Evolutionary conservation across 1,140 invertebrate species (phyloP).

Genomic region (Lucilia cuprina): DNA sequence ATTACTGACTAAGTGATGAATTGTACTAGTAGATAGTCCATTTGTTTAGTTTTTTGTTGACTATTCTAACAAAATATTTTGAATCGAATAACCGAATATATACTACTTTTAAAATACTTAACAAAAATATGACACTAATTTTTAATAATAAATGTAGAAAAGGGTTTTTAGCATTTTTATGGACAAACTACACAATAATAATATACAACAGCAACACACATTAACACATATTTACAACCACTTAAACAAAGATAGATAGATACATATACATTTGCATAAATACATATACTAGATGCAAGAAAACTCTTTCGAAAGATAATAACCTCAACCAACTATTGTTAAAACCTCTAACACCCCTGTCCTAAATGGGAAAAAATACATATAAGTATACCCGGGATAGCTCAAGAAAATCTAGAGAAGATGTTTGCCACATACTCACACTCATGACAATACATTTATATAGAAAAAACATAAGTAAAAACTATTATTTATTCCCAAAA

Average conservation of each 20-base stretch:
- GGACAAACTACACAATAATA: background rate
- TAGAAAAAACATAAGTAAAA: conserved; percentile 27
- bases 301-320: conserved; percentile 16
- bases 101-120: too few relatives aligned
- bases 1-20: too few relatives aligned
- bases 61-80: too few relatives aligned
- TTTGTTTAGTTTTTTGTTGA: too few relatives aligned
- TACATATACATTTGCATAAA: too few relatives aligned
- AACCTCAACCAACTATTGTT: background rate
- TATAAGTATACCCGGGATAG: background rate
- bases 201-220: background rate
- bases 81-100: background rate
- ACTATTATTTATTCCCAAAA: conserved; percentile 61
- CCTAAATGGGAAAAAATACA: background rate
- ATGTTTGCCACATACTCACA: background rate
- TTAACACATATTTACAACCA: background rate
- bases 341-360: too few relatives aligned
- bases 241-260: background rate
- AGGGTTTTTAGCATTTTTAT: background rate
- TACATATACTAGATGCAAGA: too few relatives aligned
- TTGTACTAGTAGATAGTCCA: too few relatives aligned
- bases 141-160: background rate
- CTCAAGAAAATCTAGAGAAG: background rate
- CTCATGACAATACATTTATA: background rate
- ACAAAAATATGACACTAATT: too few relatives aligned